Evolutionary conservation across 2,113 vertebrate genomes (phyloP), one percentile per base, ranked within the genome.

Genomic region (Saguinus midas): DNA sequence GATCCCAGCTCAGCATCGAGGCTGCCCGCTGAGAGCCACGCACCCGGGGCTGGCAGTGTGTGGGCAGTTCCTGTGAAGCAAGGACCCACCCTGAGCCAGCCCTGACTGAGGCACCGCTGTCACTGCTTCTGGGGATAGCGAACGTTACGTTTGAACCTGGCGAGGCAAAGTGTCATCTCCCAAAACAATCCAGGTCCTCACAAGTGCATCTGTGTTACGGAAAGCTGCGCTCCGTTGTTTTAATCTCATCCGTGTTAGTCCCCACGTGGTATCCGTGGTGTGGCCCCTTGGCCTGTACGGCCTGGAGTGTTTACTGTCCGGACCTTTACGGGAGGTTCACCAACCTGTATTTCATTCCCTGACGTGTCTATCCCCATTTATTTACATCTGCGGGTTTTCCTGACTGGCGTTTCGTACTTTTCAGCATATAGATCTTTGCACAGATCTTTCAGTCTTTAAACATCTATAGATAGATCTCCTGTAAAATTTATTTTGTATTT

Each of bases 41-140:
- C 8, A 16, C 55, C 23, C 6, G 81, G 8, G 13, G 8, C 12
- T 20, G 27, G 11, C 37, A 13, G 81, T 2, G 1, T 20, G 27
- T 4, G 16, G 50, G 52, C 52, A 82, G 79, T 0, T 7, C 73
- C n/a, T 43, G n/a, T 23, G 32, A 52, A 52, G 50, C 14, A 11
- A 1, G 48, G 1, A 3, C 29, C 1, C 6, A 0, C 14, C 29
- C 0, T 2, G 1, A 23, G 3, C 20, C 11, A 0, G 16, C 40
- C 1, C 18, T 7, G 3, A 17, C 3, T 8, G 45, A n/a, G 8
- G 45, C 27, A 9, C n/a, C 0, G 9, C 2, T 13, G 10, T 4
- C 0, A 4, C 29, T 3, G 35, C 9, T 14, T 17, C 17, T 32
- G 5, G 3, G 2, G 17, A 55, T 25, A 21, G 16, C 3, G 6